phyloP scores from a whole-genome alignment of 37 sponge, comb jelly and placozoan species.

The Cliona cf. orientalis region DNA sequence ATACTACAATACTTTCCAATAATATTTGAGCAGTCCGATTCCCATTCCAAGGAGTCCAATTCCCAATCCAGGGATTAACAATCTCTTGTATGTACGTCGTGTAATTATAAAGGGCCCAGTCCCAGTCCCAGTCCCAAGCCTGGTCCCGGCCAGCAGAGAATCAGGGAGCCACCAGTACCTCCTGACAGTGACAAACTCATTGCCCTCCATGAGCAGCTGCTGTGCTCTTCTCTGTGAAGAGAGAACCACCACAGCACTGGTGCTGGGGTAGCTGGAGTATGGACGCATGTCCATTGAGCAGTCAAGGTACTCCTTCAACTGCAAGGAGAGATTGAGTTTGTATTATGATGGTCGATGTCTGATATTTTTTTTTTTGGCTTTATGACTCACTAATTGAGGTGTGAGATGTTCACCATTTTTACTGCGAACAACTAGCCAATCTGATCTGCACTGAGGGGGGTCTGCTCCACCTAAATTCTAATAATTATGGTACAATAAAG shows the following conservation, averaged over 20 bases:
- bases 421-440: slow-evolving; percentile 47
- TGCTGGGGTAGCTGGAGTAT: neutral
- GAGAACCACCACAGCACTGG: slow-evolving; percentile 3
- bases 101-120: too few relatives aligned
- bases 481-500: neutral
- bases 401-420: slow-evolving; percentile 16
- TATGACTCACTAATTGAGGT: slow-evolving; percentile 6
- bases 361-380: too few relatives aligned
- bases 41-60: neutral
- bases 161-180: slow-evolving; percentile 6
- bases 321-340: neutral
- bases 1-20: too few relatives aligned
- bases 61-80: neutral
- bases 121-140: too few relatives aligned
- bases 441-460: slow-evolving; percentile 44
- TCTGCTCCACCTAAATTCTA: slow-evolving; percentile 42
- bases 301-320: neutral
- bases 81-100: too few relatives aligned
- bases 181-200: neutral
- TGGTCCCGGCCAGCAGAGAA: neutral
- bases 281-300: slow-evolving; percentile 13
- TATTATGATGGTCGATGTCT: too few relatives aligned
- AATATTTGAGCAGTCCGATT: neutral
- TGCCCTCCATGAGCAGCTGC: neutral
- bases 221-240: slow-evolving; percentile 4